Conservation (phyloP, 2,888 invertebrate genomes). For the Scotopteryx bipunctaria region DNA sequence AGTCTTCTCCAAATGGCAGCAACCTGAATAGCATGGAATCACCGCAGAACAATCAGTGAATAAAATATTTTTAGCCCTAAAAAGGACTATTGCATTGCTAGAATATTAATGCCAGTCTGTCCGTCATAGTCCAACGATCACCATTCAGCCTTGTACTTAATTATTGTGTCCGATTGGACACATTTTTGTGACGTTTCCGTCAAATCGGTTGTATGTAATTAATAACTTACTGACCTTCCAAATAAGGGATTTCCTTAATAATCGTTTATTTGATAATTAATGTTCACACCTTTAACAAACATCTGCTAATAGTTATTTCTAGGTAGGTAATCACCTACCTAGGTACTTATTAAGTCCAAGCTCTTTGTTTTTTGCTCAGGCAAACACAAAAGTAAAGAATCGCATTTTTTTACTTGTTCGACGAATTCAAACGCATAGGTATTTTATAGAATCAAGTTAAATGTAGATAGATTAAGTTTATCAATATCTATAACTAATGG, state of each 20-base stretch:
- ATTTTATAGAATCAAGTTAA: background rate
- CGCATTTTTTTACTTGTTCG: too few relatives aligned
- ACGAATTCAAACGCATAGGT: too few relatives aligned
- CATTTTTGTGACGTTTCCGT: slow-evolving; percentile 20
- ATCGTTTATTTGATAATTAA: too few relatives aligned
- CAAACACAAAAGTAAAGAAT: too few relatives aligned
- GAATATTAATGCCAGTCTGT: slow-evolving; percentile 6
- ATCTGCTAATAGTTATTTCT: too few relatives aligned
- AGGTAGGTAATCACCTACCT: too few relatives aligned
- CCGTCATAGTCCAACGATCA: slow-evolving; percentile 8
- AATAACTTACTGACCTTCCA: slow-evolving; percentile 1
- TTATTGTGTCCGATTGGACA: slow-evolving; percentile 11
- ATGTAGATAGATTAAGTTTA: background rate
- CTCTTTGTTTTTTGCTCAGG: too few relatives aligned
- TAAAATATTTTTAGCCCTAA: background rate
- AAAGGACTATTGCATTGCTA: slow-evolving; percentile 12
- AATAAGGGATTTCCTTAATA: slow-evolving; percentile 6
- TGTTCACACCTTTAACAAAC: too few relatives aligned
- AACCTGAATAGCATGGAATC: background rate
- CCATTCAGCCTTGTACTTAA: slow-evolving; percentile 14
- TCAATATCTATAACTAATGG: too few relatives aligned
- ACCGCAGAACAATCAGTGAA: background rate
- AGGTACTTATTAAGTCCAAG: too few relatives aligned
- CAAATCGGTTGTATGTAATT: slow-evolving; percentile 18
- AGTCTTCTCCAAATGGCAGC: slow-evolving; percentile 3